Evolutionary conservation across 2,113 vertebrate genomes (phyloP).

Genomic region (Siniperca knerii): DNA sequence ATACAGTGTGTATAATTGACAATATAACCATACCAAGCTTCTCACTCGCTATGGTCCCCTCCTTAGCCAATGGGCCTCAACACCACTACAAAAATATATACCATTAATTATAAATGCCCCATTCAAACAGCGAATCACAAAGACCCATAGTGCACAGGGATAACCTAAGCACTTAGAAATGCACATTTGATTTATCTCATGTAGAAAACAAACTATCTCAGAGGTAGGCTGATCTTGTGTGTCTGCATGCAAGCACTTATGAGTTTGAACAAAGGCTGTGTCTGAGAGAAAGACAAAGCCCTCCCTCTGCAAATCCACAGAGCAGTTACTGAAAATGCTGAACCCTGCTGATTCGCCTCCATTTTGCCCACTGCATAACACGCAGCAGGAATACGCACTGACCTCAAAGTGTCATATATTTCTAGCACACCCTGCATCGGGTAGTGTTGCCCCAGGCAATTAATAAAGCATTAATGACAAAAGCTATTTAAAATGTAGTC

Average conservation of each 20-base stretch:
- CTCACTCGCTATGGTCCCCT: neutral
- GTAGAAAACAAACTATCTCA: conserved; percentile 54
- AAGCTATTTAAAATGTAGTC: conserved; percentile 96
- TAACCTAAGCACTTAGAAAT: conserved; percentile 33
- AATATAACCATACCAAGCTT: conserved; percentile 6
- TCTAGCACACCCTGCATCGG: conserved; percentile 89
- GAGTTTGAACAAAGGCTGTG: conserved; percentile 72
- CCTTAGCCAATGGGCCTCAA: conserved; percentile 32
- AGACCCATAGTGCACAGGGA: conserved; percentile 13
- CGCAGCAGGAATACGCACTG: conserved; percentile 91
- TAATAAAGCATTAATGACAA: conserved; percentile 99
- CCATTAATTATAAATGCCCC: conserved; percentile 74
- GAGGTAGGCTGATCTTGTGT: conserved; percentile 52
- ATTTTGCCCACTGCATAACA: conserved; percentile 90
- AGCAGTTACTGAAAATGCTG: conserved; percentile 67
- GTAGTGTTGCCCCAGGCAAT: conserved; percentile 92
- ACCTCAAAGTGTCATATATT: conserved; percentile 99
- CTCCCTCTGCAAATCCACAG: conserved; percentile 59
- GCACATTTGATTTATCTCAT: conserved; percentile 53
- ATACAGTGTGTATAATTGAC: conserved; percentile 9
- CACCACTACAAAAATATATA: conserved; percentile 53
- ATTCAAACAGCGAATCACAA: conserved; percentile 48
- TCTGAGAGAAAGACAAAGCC: conserved; percentile 71
- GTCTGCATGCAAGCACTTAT: conserved; percentile 46
- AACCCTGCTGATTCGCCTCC: conserved; percentile 92